Evolutionary conservation across 2,888 invertebrate genomes (phyloP).

Genomic region (Drosophila kuntzei): DNA sequence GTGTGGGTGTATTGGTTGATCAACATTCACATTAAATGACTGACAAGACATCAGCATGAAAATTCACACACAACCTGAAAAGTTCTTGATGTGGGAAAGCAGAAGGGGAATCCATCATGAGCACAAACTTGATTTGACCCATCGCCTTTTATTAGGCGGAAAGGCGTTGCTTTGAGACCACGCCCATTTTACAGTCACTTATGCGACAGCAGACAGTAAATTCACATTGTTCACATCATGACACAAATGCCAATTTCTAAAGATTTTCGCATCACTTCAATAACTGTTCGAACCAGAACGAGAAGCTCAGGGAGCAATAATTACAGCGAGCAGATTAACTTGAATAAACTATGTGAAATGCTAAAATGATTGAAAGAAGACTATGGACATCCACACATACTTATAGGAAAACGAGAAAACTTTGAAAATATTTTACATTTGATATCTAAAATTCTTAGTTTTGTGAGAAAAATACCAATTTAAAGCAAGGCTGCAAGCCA

Average conservation of each 20-base stretch:
- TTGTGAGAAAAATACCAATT: too few species aligned
- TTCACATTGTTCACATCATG: background rate
- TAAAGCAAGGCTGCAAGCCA: too few species aligned
- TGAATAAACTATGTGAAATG: background rate
- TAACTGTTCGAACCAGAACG: background rate
- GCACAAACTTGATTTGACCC: conserved; percentile 45
- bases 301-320: conserved; percentile 1
- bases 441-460: too few species aligned
- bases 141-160: conserved; percentile 2
- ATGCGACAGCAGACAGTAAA: conserved; percentile 2
- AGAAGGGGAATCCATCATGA: conserved; percentile 24
- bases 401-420: too few species aligned
- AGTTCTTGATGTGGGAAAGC: conserved; percentile 5
- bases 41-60: conserved; percentile 65
- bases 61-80: conserved; percentile 17
- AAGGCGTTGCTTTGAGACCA: background rate
- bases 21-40: conserved; percentile 72
- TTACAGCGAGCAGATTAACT: background rate
- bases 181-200: conserved; percentile 16
- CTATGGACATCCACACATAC: too few species aligned
- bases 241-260: conserved; percentile 1
- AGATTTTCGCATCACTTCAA: conserved; percentile 3
- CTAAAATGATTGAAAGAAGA: background rate
- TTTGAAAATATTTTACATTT: too few species aligned
- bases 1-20: conserved; percentile 53